Conservation (phyloP, 2,113 vertebrate species). For the Hypomesus transpacificus region DNA sequence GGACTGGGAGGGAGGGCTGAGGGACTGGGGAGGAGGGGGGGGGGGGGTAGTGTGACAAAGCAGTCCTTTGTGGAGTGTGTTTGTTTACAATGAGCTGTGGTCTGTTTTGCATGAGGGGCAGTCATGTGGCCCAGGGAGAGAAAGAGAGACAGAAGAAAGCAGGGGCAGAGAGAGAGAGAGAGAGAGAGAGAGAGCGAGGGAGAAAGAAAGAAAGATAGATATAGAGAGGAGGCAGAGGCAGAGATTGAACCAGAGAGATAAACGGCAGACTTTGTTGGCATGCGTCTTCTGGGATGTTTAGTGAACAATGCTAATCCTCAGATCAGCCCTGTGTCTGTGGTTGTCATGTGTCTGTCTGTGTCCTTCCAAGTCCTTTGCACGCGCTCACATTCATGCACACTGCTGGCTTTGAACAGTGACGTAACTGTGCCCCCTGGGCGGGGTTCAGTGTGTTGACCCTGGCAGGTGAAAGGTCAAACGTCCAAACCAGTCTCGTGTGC, state of each 20-base stretch:
- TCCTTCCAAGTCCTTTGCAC: conserved; percentile 21
- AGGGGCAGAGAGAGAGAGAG: too few species aligned
- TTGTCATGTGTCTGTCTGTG: conserved; percentile 54
- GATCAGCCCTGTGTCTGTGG: conserved; percentile 46
- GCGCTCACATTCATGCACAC: neutral
- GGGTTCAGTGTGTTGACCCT: conserved; percentile 36
- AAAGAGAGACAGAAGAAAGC: conserved; percentile 28
- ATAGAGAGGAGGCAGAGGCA: conserved; percentile 49
- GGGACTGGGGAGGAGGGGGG: conserved; percentile 31
- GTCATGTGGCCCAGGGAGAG: conserved; percentile 64
- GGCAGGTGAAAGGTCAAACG: conserved; percentile 9
- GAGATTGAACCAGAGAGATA: conserved; percentile 39
- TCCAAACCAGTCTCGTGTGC: neutral
- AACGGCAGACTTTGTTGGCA: conserved; percentile 60
- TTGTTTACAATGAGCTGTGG: conserved; percentile 71
- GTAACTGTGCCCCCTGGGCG: conserved; percentile 50
- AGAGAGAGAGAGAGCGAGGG: conserved; percentile 52
- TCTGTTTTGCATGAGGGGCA: conserved; percentile 61
- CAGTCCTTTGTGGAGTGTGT: conserved; percentile 64
- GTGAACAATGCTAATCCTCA: conserved; percentile 62
- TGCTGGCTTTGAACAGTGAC: conserved; percentile 28
- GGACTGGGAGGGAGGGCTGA: conserved; percentile 15
- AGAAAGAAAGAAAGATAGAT: conserved; percentile 42
- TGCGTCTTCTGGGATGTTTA: conserved; percentile 52
- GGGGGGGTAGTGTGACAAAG: conserved; percentile 62